Evolutionary conservation across 2,113 vertebrate species (phyloP).

Genomic region (Todiramphus saurophagus): DNA sequence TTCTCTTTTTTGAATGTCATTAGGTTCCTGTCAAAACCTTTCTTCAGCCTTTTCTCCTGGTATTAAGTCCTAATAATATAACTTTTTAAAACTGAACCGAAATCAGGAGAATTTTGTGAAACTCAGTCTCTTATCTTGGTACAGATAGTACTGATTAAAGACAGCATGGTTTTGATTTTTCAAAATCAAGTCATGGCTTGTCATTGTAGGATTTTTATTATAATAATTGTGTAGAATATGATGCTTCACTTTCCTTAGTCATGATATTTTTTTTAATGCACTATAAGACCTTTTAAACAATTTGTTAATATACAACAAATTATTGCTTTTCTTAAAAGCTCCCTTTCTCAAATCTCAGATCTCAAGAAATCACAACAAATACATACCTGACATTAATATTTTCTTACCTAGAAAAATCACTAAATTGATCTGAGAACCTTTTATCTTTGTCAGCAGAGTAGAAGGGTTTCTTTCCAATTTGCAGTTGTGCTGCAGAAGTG

Average conservation of each 20-base stretch:
- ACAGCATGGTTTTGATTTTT: neutral
- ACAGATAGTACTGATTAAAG: neutral
- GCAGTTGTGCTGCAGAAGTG: slow-evolving; percentile 27
- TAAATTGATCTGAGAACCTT: neutral
- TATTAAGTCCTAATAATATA: neutral
- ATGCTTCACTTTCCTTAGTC: neutral
- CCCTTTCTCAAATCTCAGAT: neutral
- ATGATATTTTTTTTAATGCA: neutral
- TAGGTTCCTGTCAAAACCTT: neutral
- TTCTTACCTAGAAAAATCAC: slow-evolving; percentile 11
- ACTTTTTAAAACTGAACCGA: neutral
- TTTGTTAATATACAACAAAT: neutral
- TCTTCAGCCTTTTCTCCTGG: neutral
- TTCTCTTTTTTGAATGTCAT: neutral
- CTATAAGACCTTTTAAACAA: neutral
- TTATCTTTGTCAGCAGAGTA: slow-evolving; percentile 25
- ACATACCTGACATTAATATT: slow-evolving; percentile 7
- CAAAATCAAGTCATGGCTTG: neutral
- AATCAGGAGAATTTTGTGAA: neutral
- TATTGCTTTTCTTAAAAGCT: neutral
- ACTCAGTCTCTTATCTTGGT: neutral
- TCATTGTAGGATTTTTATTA: neutral
- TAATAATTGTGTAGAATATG: neutral
- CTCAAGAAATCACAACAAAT: neutral
- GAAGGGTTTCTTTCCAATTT: slow-evolving; percentile 67